Evolutionary conservation across 2,797 vertebrate species (phyloP).

Genomic region (Gobionotothen gibberifrons): DNA sequence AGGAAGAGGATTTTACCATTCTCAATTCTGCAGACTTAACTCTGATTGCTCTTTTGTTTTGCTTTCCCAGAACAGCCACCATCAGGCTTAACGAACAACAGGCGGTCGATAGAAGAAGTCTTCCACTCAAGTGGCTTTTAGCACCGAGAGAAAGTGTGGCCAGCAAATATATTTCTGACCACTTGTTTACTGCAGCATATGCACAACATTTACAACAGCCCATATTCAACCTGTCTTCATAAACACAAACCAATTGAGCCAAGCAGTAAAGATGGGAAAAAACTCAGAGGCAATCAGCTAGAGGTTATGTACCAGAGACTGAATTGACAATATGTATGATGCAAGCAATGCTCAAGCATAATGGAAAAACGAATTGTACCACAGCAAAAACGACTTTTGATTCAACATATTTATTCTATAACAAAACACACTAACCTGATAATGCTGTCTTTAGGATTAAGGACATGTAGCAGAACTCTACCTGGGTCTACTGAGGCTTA

Average conservation of each 20-base stretch:
- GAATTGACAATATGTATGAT: slow-evolving; percentile 44
- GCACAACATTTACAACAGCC: not conserved
- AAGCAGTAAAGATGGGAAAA: slow-evolving; percentile 14
- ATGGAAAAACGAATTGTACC: slow-evolving; percentile 47
- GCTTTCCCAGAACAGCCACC: too few species aligned
- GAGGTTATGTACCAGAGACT: slow-evolving; percentile 26
- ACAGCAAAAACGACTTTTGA: not conserved
- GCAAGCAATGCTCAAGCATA: slow-evolving; percentile 32
- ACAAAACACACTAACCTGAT: not conserved
- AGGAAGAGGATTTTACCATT: too few species aligned
- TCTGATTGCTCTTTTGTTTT: too few species aligned
- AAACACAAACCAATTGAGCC: slow-evolving; percentile 27
- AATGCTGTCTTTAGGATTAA: not conserved
- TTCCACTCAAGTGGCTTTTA: slow-evolving; percentile 1
- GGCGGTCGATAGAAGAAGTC: not conserved
- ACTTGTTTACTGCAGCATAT: too few species aligned
- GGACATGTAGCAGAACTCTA: not conserved
- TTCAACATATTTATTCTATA: too few species aligned
- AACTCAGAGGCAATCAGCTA: slow-evolving; percentile 39
- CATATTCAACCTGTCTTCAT: slow-evolving; percentile 22
- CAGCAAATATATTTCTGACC: too few species aligned
- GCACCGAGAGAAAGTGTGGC: not conserved
- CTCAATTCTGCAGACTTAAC: too few species aligned
- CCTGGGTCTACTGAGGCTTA: not conserved
- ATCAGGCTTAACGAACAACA: too few species aligned